Conservation (phyloP, 92 coral and sea anemone genomes). For the Blastomussa wellsi region DNA sequence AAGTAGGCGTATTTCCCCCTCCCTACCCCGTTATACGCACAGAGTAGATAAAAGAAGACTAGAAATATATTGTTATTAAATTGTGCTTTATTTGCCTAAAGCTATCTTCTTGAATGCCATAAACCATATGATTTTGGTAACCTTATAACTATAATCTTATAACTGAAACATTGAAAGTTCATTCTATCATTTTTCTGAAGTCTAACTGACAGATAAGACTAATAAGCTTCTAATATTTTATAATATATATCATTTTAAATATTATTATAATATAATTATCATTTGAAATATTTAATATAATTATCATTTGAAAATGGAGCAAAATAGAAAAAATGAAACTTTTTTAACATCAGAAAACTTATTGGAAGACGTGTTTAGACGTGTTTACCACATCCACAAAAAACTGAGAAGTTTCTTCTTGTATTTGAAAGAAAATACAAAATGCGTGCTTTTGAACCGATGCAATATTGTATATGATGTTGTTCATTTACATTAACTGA, state of each 20-base stretch:
- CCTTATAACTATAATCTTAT: neutral
- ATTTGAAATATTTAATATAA: too few species aligned
- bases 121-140: neutral
- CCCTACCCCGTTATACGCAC: neutral
- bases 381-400: neutral
- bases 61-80: conserved; percentile 1
- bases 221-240: too few species aligned
- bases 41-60: conserved; percentile 4
- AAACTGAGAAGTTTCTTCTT: too few species aligned
- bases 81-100: conserved; percentile 4
- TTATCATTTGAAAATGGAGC: neutral
- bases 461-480: too few species aligned
- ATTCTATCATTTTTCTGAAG: neutral
- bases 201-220: conserved; percentile 7
- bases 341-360: neutral
- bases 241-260: neutral
- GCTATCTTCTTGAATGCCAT: neutral
- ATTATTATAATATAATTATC: neutral
- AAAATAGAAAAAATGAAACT: neutral
- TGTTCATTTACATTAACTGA: too few species aligned
- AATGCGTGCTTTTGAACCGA: too few species aligned
- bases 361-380: neutral
- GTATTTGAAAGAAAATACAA: too few species aligned
- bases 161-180: neutral
- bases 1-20: conserved; percentile 4